Evolutionary conservation across 2,113 vertebrate genomes (phyloP).

Genomic region (Ceuthmochares aereus): DNA sequence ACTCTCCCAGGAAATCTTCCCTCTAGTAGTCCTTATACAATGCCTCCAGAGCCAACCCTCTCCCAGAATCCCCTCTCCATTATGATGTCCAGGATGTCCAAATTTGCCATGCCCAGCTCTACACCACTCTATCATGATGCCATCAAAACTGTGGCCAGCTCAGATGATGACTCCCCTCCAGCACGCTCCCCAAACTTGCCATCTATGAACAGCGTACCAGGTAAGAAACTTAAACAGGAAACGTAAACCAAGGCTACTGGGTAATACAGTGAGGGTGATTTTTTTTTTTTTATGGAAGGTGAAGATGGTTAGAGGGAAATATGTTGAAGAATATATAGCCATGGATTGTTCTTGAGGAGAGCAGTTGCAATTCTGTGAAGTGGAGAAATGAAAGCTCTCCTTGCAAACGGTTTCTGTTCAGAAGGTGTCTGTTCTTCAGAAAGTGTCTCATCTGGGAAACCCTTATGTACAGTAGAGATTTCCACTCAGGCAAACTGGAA

Average conservation of each 20-base stretch:
- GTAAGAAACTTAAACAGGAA: constrained; percentile 71
- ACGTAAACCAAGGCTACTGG: neutral
- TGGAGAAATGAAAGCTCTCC: neutral
- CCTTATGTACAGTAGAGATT: neutral
- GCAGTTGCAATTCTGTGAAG: neutral
- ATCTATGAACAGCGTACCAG: constrained; percentile 91
- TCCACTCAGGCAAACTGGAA: neutral
- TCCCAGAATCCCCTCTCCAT: constrained; percentile 99
- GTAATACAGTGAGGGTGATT: neutral
- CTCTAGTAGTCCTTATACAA: constrained; percentile 94
- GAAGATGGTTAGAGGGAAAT: neutral
- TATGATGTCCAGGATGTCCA: constrained; percentile 99
- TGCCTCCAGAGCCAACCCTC: constrained; percentile 96
- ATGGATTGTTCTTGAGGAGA: neutral
- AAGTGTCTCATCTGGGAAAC: neutral
- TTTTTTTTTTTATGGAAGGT: neutral
- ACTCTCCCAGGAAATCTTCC: constrained; percentile 88
- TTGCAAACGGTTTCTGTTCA: neutral
- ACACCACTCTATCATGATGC: constrained; percentile 98
- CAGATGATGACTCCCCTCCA: constrained; percentile 96
- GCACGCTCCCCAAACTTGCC: constrained; percentile 96
- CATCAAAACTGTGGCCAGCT: constrained; percentile 99
- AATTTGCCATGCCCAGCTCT: constrained; percentile 99
- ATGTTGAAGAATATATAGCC: neutral
- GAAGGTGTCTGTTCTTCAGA: neutral